phyloP scores from a whole-genome alignment of 2,797 vertebrate species.

The Lycodopsis pacificus region DNA sequence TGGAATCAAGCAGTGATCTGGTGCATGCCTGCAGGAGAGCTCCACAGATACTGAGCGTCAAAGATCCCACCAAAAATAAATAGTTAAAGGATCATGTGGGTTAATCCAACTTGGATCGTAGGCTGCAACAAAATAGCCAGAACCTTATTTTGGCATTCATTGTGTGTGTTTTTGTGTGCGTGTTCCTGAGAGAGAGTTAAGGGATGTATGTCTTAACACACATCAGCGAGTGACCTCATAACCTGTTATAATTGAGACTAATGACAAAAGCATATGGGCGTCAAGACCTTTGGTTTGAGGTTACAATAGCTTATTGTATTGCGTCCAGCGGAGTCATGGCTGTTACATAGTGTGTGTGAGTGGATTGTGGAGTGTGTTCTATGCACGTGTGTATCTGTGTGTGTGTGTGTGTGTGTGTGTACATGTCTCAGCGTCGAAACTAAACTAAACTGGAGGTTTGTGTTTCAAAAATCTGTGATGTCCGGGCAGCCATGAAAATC shows the following conservation, averaged over 20 bases:
- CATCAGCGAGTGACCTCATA: conserved; percentile 71
- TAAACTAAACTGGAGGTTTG: conserved; percentile 52
- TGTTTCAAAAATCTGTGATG: conserved; percentile 70
- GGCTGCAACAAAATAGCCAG: not conserved
- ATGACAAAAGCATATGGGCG: conserved; percentile 82
- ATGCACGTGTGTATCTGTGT: conserved; percentile 33
- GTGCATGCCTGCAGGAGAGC: not conserved
- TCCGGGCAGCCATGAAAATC: conserved; percentile 62
- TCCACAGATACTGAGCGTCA: not conserved
- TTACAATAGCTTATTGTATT: conserved; percentile 86
- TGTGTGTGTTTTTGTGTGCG: not conserved
- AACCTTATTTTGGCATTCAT: not conserved
- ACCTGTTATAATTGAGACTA: conserved; percentile 74
- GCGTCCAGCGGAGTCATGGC: conserved; percentile 63
- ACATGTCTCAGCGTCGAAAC: conserved; percentile 57
- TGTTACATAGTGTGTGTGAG: conserved; percentile 38
- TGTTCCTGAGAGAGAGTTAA: conserved; percentile 1
- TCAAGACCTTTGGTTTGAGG: conserved; percentile 72
- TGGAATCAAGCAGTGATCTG: conserved; percentile 4
- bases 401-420: conserved; percentile 30
- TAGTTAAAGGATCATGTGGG: not conserved
- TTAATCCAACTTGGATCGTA: not conserved
- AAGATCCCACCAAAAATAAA: not conserved
- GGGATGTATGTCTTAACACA: conserved; percentile 50
- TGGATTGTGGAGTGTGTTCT: conserved; percentile 25